Evolutionary conservation across 2,113 vertebrate species (phyloP).

Genomic region (Panthera tigris): DNA sequence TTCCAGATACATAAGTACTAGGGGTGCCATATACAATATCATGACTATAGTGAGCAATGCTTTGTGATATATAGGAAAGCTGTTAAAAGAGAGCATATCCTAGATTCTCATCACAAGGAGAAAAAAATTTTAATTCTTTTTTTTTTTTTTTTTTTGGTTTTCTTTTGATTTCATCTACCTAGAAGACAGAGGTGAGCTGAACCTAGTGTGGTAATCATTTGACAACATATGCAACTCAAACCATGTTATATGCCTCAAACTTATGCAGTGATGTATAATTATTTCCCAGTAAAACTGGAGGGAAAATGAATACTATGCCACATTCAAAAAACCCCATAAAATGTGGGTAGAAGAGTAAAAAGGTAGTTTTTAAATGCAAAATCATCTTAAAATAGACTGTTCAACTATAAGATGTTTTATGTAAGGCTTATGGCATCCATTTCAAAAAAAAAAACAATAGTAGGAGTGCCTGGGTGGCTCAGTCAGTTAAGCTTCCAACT

Average conservation of each 20-base stretch:
- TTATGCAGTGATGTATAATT: not conserved
- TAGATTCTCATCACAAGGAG: not conserved
- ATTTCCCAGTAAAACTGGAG: not conserved
- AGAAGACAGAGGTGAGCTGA: not conserved
- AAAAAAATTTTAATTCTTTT: not conserved
- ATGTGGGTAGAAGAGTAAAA: not conserved
- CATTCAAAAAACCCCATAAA: not conserved
- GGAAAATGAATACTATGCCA: not conserved
- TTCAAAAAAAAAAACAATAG: not conserved
- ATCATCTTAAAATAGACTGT: not conserved
- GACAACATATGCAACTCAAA: not conserved
- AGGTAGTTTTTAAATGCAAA: not conserved
- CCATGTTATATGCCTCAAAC: not conserved
- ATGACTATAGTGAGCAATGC: not conserved
- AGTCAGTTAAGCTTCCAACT: no score
- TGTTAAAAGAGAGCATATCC: not conserved
- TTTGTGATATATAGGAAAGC: not conserved
- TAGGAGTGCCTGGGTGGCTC: no score
- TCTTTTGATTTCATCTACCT: not conserved
- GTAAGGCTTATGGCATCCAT: not conserved
- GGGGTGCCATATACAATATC: not conserved
- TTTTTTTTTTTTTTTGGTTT: not conserved
- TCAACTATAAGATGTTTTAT: not conserved
- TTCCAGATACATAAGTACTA: not conserved
- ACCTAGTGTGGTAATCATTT: not conserved